Base-by-base conservation (phyloP, 2,113 vertebrate genomes). In the Silurus asotus region DNA sequence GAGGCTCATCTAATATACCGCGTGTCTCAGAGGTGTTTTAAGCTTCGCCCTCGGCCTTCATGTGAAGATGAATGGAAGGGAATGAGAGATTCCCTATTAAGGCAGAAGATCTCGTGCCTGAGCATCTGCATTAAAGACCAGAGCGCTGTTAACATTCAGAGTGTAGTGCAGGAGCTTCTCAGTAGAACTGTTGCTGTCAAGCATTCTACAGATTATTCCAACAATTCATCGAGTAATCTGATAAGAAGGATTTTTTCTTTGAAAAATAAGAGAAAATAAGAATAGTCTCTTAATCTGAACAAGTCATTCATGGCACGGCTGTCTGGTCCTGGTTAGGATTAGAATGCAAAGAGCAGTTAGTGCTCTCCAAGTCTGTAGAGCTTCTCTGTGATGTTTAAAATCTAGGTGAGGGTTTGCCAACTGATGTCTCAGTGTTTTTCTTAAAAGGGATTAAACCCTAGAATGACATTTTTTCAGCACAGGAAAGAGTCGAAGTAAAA, bases 31-130 rank as follows among this genome's bases (percentile, higher is more conserved):
- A 69, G 45, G n/a, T 67, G 45, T 48, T 88, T 85, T 19, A 8
- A 25, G 11, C 80, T 58, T 55, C 23, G 51, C 2, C 82, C 53
- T 84, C 77, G 86, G 56, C 82, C 45, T 23, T 82, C 58, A 19
- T 5, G 14, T 65, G 65, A 67, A 62, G 83, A 83, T 84, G 82
- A 76, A 80, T 83, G 48, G 49, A 10, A 80, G 25, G 19, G 7
- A 64, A 48, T 0, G 28, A 23, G 49, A 82, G 53, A 86, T 85
- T 92, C 77, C 86, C 84, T 83, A 49, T 87, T 81, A 78, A 86
- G 86, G 88, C 62, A 85, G 86, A 77, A 84, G 48, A 56, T 59
- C 25, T 56, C 59, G 86, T 84, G 8, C 13, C 69, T 4, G 58
- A 48, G 61, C 4, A 45, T 75, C 56, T 49, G 13, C 55, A 4